Evolutionary conservation across 2,797 vertebrate species (phyloP).

Genomic region (Periparus ater): DNA sequence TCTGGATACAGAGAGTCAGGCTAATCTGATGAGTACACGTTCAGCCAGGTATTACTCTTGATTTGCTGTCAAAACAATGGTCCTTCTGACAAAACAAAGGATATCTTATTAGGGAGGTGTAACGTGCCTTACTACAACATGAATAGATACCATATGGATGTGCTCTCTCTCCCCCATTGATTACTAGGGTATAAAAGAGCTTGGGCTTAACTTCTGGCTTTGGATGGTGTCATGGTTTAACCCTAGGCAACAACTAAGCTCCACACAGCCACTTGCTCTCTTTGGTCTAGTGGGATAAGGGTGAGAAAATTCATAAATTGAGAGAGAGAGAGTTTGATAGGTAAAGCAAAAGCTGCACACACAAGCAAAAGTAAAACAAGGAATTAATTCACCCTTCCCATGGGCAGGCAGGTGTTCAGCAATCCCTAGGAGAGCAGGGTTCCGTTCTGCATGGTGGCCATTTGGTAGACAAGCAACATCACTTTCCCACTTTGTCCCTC

Average conservation of each 20-base stretch:
- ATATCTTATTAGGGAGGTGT: neutral
- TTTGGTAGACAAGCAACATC: neutral
- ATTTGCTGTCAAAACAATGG: neutral
- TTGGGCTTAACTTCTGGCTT: neutral
- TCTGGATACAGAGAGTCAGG: neutral
- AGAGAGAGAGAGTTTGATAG: neutral
- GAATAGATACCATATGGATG: neutral
- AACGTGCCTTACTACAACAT: neutral
- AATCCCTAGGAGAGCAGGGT: neutral
- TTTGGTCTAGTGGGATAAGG: neutral
- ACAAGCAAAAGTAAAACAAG: neutral
- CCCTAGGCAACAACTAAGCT: neutral
- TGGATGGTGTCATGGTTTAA: neutral
- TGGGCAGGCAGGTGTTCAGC: neutral
- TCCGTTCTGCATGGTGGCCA: rapidly evolving
- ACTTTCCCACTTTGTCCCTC: neutral
- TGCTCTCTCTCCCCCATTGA: neutral
- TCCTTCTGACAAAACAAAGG: neutral
- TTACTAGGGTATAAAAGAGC: neutral
- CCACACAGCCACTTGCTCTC: rapidly evolving
- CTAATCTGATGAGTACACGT: neutral
- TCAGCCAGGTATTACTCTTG: neutral
- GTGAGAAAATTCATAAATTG: neutral
- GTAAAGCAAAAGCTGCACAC: neutral
- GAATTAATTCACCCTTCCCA: neutral